phyloP scores from a whole-genome alignment of 2,888 invertebrate species.

The Pecten maximus region DNA sequence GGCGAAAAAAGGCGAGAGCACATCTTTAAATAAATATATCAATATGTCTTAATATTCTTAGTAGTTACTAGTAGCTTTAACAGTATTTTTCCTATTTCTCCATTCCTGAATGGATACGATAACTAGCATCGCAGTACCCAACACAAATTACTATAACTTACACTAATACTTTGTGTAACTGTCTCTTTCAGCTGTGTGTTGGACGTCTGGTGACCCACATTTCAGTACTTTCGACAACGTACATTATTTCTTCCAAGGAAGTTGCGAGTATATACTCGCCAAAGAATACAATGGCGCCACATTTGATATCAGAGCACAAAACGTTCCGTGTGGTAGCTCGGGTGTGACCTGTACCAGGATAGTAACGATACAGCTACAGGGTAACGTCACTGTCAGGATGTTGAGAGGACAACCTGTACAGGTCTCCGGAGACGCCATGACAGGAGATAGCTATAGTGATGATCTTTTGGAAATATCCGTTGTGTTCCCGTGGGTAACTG shows the following conservation, averaged over 20 bases:
- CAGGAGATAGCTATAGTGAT: constrained; percentile 56
- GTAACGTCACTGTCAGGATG: constrained; percentile 53
- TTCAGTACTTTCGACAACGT: constrained; percentile 92
- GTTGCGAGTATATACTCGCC: constrained; percentile 89
- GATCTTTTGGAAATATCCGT: constrained; percentile 58
- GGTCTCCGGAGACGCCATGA: constrained; percentile 65
- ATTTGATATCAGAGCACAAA: constrained; percentile 89
- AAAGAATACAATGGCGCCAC: constrained; percentile 39
- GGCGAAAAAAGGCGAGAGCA: no score
- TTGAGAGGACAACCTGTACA: constrained; percentile 65
- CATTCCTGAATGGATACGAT: no score
- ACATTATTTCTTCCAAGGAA: constrained; percentile 92
- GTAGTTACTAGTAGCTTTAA: no score
- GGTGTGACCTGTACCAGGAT: constrained; percentile 92
- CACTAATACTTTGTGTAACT: no score
- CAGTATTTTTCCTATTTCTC: no score
- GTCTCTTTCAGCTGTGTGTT: constrained; percentile 84
- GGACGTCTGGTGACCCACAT: constrained; percentile 95
- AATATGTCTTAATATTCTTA: no score
- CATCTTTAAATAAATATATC: no score
- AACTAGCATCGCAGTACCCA: no score
- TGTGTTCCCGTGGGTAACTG: constrained; percentile 56
- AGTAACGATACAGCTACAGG: constrained; percentile 56
- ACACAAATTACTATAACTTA: no score
- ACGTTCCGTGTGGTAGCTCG: constrained; percentile 91